Percentiles rank a stretch among this genome's conserved stretches.
Evolutionary conservation across 2,888 invertebrate genomes (phyloP).

Genomic region (Dastarcus helophoroides): DNA sequence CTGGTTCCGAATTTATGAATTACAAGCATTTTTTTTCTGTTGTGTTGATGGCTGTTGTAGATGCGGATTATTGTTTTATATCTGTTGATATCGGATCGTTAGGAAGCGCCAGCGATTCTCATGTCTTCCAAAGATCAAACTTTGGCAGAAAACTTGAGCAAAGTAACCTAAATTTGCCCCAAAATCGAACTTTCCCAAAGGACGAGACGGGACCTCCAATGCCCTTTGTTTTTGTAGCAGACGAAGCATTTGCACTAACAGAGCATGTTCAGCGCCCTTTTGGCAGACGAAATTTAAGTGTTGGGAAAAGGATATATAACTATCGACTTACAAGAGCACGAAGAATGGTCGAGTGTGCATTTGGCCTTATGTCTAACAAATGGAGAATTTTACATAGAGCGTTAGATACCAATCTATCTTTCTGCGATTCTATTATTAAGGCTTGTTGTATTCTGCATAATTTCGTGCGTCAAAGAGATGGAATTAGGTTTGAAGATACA

Average conservation of each 20-base stretch:
- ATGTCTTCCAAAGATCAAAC: slow-evolving; percentile 15
- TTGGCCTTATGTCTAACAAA: slow-evolving; percentile 19
- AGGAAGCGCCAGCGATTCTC: slow-evolving; percentile 17
- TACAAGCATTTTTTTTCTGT: slow-evolving; percentile 6
- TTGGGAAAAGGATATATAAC: slow-evolving; percentile 14
- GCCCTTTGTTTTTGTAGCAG: slow-evolving; percentile 16
- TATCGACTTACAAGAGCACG: slow-evolving; percentile 13
- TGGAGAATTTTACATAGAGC: slow-evolving; percentile 27
- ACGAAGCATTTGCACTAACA: slow-evolving; percentile 17
- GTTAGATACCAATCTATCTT: slow-evolving; percentile 19
- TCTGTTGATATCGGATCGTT: slow-evolving; percentile 16
- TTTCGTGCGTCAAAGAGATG: slow-evolving; percentile 11
- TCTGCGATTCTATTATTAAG: slow-evolving; percentile 22
- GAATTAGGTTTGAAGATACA: slow-evolving; percentile 10
- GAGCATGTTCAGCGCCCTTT: slow-evolving; percentile 16
- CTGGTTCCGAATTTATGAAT: slow-evolving; percentile 5
- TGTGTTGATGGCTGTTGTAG: slow-evolving; percentile 3
- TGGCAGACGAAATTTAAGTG: slow-evolving; percentile 9
- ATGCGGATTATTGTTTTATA: slow-evolving; percentile 6
- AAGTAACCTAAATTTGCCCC: slow-evolving; percentile 8
- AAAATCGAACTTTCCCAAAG: slow-evolving; percentile 2
- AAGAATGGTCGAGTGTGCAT: slow-evolving; percentile 13
- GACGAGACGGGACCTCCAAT: not conserved
- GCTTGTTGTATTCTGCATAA: slow-evolving; percentile 20
- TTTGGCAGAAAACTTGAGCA: slow-evolving; percentile 9